Evolutionary conservation across 35 echinoderm and acorn worm species (phyloP).

Genomic region (Ptychodera flava): DNA sequence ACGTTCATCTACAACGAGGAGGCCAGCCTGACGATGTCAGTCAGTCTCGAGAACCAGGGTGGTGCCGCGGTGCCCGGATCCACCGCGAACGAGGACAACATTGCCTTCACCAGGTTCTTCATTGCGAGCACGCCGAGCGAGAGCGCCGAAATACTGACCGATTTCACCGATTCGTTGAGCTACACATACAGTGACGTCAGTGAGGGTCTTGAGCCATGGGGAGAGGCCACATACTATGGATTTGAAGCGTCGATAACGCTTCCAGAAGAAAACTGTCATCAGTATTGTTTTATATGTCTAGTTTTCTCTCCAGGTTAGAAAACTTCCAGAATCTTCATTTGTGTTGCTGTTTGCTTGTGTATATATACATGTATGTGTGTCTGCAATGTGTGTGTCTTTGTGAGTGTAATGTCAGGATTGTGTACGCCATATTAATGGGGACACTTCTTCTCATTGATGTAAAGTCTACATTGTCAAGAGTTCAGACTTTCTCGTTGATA

Average conservation of each 20-base stretch:
- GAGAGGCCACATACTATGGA: not conserved
- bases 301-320: not conserved
- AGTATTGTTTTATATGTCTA: not conserved
- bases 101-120: not conserved
- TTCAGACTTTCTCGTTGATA: too few species aligned
- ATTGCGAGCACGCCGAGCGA: not conserved
- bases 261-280: not conserved
- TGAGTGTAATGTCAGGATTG: not conserved
- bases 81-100: not conserved
- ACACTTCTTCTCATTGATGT: too few species aligned
- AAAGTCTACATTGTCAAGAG: too few species aligned
- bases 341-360: not conserved
- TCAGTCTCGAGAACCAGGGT: not conserved
- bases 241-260: not conserved
- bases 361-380: not conserved
- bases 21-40: not conserved
- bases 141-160: not conserved
- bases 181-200: not conserved
- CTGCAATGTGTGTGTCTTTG: not conserved
- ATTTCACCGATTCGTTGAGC: not conserved
- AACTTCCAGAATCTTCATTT: not conserved
- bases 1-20: not conserved
- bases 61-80: not conserved
- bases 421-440: too few species aligned
- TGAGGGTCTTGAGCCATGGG: not conserved